Base-by-base conservation (phyloP, 2,797 vertebrate genomes). In the Pseudomugil tenellus region DNA sequence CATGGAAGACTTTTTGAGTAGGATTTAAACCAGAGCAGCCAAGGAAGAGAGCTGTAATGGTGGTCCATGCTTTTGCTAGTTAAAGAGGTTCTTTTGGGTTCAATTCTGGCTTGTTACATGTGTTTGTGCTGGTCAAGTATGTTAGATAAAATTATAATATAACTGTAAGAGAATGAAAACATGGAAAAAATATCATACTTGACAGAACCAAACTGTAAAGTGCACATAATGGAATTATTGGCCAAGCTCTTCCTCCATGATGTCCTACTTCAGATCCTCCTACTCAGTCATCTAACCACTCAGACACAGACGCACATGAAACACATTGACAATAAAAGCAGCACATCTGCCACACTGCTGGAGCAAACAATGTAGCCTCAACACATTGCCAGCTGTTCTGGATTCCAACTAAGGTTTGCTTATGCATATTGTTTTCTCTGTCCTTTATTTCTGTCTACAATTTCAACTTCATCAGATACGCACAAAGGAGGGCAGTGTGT, bases 271-370 rank as follows among this genome's bases (percentile, higher is more conserved):
- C 63, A 79, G 11, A 49, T 80, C 68, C 54, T 67, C 46, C 63
- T 73, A 21, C 37, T 41, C 23, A 58, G 35, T 67, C 14, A 6
- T 70, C 69, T 58, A 76, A 63, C 32, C 62, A 65, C 69, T 49
- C 46, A 63, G 58, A 73, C 69, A 53, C 46, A 63, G 58, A 73
- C 17, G 62, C 57, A 63, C 51, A 60, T 23, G 49, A 23, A 35
- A 77, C 61, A 77, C 34, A 54, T 78, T 58, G 23, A 83, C 67
- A 77, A 79, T 76, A 84, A 89, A 84, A 87, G 70, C 61, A 72
- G 81, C 91, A 84, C 90, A 92, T 93, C 92, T 92, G 91, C 89
- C 87, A 84, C 88, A 83, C 87, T 84, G 86, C 84, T 85, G 89
- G 84, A 88, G 76, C 77, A 89, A 92, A 93, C 88, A 87, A 58